Percentiles rank a stretch among this genome's conserved stretches.
Evolutionary conservation across 2,888 invertebrate species (phyloP).

Genomic region (Coleophora flavipennella): DNA sequence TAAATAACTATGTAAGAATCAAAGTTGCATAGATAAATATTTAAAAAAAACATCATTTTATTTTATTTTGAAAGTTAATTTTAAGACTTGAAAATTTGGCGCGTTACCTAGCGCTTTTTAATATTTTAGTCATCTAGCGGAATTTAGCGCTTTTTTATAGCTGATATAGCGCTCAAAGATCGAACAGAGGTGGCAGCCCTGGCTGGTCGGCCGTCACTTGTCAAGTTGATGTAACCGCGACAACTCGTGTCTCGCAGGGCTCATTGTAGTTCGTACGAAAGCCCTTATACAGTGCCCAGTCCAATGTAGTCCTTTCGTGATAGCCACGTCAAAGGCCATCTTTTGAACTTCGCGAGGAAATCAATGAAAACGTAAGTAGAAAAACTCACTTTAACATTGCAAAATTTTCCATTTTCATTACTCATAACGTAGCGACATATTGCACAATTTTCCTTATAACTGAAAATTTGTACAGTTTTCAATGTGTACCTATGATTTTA

Average conservation of each 20-base stretch:
- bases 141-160: too few relatives aligned
- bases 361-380: constrained; percentile 65
- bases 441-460: constrained; percentile 36
- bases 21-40: too few relatives aligned
- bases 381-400: constrained; percentile 11
- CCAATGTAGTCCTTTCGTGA: constrained; percentile 70
- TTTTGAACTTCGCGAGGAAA: constrained; percentile 57
- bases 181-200: too few relatives aligned
- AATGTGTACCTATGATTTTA: too few relatives aligned
- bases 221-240: constrained; percentile 58
- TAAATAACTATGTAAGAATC: too few relatives aligned
- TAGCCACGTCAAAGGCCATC: constrained; percentile 42
- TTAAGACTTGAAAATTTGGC: too few relatives aligned
- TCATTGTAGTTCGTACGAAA: constrained; percentile 70
- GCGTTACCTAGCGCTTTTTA: too few relatives aligned
- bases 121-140: too few relatives aligned
- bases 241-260: constrained; percentile 61
- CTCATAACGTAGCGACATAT: constrained; percentile 21
- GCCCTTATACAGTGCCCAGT: constrained; percentile 60
- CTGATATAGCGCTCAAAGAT: too few relatives aligned
- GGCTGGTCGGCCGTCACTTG: constrained; percentile 33
- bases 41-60: too few relatives aligned
- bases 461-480: too few relatives aligned
- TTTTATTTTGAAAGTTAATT: too few relatives aligned
- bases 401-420: constrained; percentile 13